Evolutionary conservation across 2,888 invertebrate species (phyloP).

Genomic region (Raillietiella orientalis): DNA sequence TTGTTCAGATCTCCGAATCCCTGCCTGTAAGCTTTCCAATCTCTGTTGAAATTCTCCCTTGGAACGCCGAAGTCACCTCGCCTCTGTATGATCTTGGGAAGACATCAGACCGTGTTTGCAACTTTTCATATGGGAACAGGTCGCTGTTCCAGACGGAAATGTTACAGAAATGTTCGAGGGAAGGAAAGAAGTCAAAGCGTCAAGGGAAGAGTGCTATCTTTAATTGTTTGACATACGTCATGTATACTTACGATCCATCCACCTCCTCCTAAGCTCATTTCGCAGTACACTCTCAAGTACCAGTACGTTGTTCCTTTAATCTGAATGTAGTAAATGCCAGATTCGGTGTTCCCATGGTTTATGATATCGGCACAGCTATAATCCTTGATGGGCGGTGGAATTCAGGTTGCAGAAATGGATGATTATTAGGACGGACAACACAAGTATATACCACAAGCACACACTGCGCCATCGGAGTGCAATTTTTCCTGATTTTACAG

Average conservation of each 20-base stretch:
- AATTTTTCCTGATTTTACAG: too few relatives aligned
- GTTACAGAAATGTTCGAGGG: too few relatives aligned
- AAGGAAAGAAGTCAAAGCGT: too few relatives aligned
- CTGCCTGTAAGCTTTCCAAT: conserved; percentile 74
- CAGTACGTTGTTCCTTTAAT: conserved; percentile 69
- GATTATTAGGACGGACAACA: too few relatives aligned
- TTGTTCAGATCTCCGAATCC: conserved; percentile 66
- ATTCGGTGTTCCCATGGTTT: conserved; percentile 53
- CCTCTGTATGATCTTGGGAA: conserved; percentile 44
- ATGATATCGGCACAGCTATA: conserved; percentile 57
- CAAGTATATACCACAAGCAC: too few relatives aligned
- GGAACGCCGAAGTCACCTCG: conserved; percentile 60
- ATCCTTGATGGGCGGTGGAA: conserved; percentile 26
- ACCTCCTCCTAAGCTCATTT: conserved; percentile 57
- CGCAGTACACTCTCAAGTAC: conserved; percentile 70
- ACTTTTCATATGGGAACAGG: neutral
- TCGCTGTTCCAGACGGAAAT: too few relatives aligned
- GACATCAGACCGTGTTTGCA: neutral
- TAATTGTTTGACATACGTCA: too few relatives aligned
- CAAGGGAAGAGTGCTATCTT: too few relatives aligned
- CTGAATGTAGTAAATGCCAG: conserved; percentile 60
- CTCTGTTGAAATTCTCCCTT: conserved; percentile 60
- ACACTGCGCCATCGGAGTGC: too few relatives aligned
- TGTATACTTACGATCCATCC: conserved; percentile 73
- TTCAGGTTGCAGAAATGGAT: neutral